A percentile compares a stretch with the other conserved stretches of the same genome.
These are phyloP conservation scores for Xiphorhynchus erythropygius DNA, from an alignment of 2,797 vertebrate species.

Conservation along the genomic window DNA sequence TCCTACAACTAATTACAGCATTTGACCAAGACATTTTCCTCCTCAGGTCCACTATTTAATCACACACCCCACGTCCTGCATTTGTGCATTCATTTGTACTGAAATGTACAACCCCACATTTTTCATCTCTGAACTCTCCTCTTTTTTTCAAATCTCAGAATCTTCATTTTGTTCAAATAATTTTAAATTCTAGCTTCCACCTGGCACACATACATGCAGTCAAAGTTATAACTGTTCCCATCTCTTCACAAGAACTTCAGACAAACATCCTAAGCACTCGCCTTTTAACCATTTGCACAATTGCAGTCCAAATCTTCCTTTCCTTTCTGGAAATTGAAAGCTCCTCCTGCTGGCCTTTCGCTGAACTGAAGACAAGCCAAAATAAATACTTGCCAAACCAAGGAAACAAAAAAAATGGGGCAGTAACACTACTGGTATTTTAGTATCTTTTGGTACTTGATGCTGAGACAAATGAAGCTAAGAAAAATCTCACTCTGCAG, in stretches of 20 bases:
- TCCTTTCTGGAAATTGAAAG: background rate
- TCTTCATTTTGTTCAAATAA: background rate
- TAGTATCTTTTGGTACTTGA: background rate
- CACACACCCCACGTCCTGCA: background rate
- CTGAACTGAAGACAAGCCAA: background rate
- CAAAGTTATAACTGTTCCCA: background rate
- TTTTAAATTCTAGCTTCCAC: background rate
- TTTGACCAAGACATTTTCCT: background rate
- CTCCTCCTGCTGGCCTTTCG: slow-evolving; percentile 39
- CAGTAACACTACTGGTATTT: background rate
- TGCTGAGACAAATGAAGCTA: background rate
- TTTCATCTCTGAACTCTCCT: background rate
- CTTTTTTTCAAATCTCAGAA: background rate
- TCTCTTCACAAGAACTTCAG: background rate
- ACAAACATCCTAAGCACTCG: background rate
- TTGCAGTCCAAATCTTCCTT: background rate
- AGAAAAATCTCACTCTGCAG: background rate
- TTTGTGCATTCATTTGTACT: background rate
- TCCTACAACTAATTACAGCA: background rate
- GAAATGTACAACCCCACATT: fast-evolving
- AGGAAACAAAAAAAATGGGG: background rate
- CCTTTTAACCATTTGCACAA: background rate
- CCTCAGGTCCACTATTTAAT: background rate
- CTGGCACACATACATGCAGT: fast-evolving
- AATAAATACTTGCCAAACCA: background rate